phyloP scores from a whole-genome alignment of 2,113 vertebrate genomes.

The Gasterosteus aculeatus region DNA sequence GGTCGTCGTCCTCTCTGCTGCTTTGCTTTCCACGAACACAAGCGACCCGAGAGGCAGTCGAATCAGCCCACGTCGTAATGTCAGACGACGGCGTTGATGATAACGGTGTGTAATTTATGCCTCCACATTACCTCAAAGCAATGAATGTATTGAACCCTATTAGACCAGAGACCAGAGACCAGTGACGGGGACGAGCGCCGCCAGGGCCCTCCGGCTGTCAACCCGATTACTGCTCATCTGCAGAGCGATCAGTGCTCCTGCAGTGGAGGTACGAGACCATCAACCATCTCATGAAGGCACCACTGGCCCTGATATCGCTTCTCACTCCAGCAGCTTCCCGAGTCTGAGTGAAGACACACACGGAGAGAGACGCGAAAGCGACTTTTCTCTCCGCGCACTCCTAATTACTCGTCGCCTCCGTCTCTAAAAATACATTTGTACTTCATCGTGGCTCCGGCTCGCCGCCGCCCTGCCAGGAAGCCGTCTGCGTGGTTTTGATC shows the following conservation, averaged over 20 bases:
- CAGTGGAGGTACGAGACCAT: constrained; percentile 18
- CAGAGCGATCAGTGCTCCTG: neutral
- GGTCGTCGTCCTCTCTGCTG: no score
- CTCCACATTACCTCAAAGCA: no score
- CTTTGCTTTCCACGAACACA: no score
- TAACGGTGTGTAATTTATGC: no score
- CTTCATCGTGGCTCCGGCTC: constrained; percentile 49
- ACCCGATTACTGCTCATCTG: neutral
- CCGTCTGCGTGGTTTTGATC: constrained; percentile 69
- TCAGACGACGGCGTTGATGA: no score
- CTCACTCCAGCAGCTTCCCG: no score
- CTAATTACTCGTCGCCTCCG: constrained; percentile 72
- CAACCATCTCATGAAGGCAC: constrained; percentile 26
- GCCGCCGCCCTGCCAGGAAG: constrained; percentile 35
- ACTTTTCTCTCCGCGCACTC: constrained; percentile 59
- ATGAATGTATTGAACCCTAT: no score
- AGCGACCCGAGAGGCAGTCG: no score
- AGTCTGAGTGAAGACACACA: constrained; percentile 24
- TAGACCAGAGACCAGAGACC: neutral
- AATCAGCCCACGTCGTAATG: no score
- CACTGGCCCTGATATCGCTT: constrained; percentile 23
- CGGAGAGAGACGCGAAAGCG: constrained; percentile 58
- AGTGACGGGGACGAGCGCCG: neutral
- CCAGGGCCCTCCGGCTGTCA: neutral
- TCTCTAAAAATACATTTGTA: constrained; percentile 71